phyloP scores from a whole-genome alignment of 2,888 invertebrate genomes.

The Neoaliturus tenellus region DNA sequence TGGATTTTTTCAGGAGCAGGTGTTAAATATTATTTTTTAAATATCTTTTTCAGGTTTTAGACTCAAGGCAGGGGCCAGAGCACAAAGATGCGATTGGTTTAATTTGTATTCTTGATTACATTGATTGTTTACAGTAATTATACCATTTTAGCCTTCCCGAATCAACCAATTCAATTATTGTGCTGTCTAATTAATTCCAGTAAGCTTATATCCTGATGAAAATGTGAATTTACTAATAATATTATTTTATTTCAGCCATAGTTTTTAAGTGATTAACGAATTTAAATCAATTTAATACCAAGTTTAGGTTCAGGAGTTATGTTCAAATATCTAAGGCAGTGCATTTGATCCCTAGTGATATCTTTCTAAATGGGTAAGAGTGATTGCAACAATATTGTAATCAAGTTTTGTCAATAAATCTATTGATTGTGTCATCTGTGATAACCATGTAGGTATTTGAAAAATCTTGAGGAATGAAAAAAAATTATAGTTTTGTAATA shows the following conservation, averaged over 20 bases:
- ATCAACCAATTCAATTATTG: no score
- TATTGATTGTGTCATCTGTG: conserved; percentile 23
- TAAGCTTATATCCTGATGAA: neutral
- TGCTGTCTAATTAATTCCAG: neutral
- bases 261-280: neutral
- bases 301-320: conserved; percentile 12
- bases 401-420: neutral
- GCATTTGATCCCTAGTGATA: neutral
- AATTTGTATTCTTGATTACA: no score
- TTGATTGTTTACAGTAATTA: no score
- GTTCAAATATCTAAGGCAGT: neutral
- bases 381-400: neutral
- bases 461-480: neutral
- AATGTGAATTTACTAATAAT: neutral
- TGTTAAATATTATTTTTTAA: no score
- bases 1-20: no score
- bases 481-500: no score
- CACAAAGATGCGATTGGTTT: no score
- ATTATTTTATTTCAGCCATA: conserved; percentile 9
- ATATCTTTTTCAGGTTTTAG: no score
- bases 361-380: neutral
- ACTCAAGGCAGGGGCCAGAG: no score
- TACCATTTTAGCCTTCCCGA: neutral
- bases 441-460: neutral
- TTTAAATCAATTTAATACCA: neutral